Conservation (phyloP, 2,888 invertebrate species). For the Lordiphosa fenestrarum region DNA sequence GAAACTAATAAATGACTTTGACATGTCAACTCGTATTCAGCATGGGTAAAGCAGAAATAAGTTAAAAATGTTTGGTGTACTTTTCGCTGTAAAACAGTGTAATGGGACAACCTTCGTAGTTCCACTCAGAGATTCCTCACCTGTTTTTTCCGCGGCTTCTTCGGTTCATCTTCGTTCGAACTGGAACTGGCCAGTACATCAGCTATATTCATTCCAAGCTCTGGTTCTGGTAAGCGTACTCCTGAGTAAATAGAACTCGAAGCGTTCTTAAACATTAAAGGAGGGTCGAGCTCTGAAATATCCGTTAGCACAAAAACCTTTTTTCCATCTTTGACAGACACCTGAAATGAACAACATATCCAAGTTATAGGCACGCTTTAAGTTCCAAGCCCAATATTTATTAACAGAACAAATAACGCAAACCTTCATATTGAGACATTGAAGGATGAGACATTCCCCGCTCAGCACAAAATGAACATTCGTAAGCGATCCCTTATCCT, state of each 20-base stretch:
- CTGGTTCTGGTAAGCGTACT: not conserved
- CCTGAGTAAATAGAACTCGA: not conserved
- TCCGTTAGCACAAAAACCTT: conserved; percentile 16
- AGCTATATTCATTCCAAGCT: not conserved
- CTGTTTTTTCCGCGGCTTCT: not conserved
- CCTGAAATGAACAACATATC: conserved; percentile 18
- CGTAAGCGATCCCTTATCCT: conserved; percentile 71
- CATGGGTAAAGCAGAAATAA: too few relatives aligned
- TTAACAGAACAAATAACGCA: not conserved
- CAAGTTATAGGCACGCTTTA: too few relatives aligned
- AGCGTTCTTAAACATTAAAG: not conserved
- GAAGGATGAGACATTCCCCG: conserved; percentile 78
- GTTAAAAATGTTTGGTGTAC: too few relatives aligned
- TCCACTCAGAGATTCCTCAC: conserved; percentile 12
- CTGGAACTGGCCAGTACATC: not conserved
- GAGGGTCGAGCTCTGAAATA: not conserved
- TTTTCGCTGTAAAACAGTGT: too few relatives aligned
- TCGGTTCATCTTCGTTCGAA: not conserved
- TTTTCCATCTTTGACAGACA: conserved; percentile 28
- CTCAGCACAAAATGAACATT: conserved; percentile 78
- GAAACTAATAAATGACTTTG: too few relatives aligned
- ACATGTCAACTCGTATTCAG: too few relatives aligned
- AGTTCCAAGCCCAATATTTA: too few relatives aligned
- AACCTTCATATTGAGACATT: conserved; percentile 75
- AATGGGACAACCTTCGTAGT: too few relatives aligned